phyloP scores from a whole-genome alignment of 2,797 vertebrate species.

The Anniella stebbinsi region DNA sequence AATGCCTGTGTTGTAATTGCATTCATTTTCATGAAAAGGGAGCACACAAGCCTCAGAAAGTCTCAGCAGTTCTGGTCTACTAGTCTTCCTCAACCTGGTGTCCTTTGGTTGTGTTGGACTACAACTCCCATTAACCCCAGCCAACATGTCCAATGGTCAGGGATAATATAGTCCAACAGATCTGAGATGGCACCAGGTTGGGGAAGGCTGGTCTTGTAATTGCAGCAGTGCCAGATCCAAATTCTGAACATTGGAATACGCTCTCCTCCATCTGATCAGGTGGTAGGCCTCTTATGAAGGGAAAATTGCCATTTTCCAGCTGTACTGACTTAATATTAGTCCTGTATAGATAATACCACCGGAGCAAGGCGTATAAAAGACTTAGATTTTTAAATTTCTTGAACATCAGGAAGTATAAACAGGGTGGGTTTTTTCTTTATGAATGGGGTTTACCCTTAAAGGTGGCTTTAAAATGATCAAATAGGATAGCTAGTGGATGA shows the following conservation, averaged over 20 bases:
- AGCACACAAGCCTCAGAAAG: not conserved
- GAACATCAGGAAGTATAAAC: constrained; percentile 29
- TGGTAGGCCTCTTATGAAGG: not conserved
- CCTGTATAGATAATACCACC: constrained; percentile 22
- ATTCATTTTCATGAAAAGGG: not conserved
- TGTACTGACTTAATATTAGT: not conserved
- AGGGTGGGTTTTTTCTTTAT: not conserved
- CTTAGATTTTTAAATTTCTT: constrained; percentile 29
- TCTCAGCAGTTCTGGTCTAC: not conserved
- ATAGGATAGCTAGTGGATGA: too few species aligned
- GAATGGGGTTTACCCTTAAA: not conserved
- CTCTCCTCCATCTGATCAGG: not conserved
- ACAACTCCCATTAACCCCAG: too few species aligned
- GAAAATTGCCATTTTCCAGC: not conserved
- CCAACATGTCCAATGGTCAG: too few species aligned
- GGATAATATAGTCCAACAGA: too few species aligned
- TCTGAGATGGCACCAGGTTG: too few species aligned
- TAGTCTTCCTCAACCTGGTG: not conserved
- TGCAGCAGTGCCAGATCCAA: not conserved
- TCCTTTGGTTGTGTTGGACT: too few species aligned
- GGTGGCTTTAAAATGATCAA: too few species aligned
- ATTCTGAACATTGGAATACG: not conserved
- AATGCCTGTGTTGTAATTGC: not conserved
- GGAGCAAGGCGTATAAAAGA: too few species aligned
- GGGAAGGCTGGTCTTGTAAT: too few species aligned